These are phyloP conservation scores for Myopa testacea DNA, from an alignment of 2,888 invertebrate species.

Conservation along the genomic window DNA sequence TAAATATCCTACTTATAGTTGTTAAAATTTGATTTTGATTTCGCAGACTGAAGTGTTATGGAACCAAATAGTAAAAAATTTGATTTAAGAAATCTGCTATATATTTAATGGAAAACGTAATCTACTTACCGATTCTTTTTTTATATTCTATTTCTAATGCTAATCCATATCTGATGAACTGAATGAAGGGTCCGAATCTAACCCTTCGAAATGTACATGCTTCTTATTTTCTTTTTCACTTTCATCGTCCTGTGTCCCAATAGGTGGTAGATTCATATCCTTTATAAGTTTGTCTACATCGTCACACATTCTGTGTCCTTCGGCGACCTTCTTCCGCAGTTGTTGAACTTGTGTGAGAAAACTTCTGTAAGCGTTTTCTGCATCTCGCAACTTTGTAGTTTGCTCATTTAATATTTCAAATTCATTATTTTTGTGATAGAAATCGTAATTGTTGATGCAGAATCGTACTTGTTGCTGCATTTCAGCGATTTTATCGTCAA, in stretches of 20 bases:
- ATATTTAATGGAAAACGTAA: too few species aligned
- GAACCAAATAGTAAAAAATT: too few species aligned
- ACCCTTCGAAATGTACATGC: slow-evolving; percentile 4
- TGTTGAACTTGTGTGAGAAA: slow-evolving; percentile 17
- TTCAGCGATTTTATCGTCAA: slow-evolving; percentile 50
- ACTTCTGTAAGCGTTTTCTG: slow-evolving; percentile 27
- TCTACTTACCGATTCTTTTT: too few species aligned
- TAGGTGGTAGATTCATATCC: slow-evolving; percentile 6
- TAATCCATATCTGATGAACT: too few species aligned
- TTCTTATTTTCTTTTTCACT: slow-evolving; percentile 35
- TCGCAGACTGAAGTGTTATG: too few species aligned
- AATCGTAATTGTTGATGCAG: slow-evolving; percentile 53
- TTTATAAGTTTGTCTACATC: slow-evolving; percentile 36
- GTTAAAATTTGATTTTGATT: too few species aligned
- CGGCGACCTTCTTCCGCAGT: slow-evolving; percentile 14
- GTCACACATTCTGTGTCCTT: slow-evolving; percentile 34
- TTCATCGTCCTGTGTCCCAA: background rate
- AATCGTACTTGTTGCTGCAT: slow-evolving; percentile 52
- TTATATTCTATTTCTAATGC: too few species aligned
- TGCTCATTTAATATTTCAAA: slow-evolving; percentile 48
- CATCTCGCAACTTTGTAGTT: slow-evolving; percentile 46
- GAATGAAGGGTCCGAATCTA: background rate
- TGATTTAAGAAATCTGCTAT: too few species aligned
- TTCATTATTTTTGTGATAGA: slow-evolving; percentile 55
- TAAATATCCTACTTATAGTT: too few species aligned